Evolutionary conservation across 2,888 invertebrate species (phyloP).

Genomic region (Volucella bombylans): DNA sequence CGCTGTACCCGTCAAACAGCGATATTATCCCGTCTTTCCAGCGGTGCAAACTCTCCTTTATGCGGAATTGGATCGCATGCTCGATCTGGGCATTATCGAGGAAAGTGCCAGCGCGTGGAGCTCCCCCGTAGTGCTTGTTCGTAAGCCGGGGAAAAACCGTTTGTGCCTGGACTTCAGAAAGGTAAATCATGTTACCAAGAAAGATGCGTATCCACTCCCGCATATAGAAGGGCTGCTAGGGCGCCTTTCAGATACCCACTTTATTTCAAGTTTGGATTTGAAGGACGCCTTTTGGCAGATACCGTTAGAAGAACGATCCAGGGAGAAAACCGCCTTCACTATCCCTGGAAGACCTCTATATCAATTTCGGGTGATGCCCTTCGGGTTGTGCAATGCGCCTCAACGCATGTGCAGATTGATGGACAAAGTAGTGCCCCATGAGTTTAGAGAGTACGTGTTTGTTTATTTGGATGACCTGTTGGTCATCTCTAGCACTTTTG

Average conservation of each 20-base stretch:
- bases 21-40: conserved; percentile 63
- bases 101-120: conserved; percentile 76
- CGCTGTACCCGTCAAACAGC: too few relatives aligned
- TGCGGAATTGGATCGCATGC: too few relatives aligned
- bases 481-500: conserved; percentile 34
- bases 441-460: too few relatives aligned
- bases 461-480: conserved; percentile 57
- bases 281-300: conserved; percentile 53
- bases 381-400: too few relatives aligned
- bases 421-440: too few relatives aligned
- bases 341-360: too few relatives aligned
- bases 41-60: conserved; percentile 49
- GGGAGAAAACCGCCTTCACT: too few relatives aligned
- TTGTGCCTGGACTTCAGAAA: conserved; percentile 77
- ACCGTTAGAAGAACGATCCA: background rate
- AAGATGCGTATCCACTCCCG: conserved; percentile 15
- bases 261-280: conserved; percentile 49
- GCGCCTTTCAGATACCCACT: conserved; percentile 40
- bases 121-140: conserved; percentile 76
- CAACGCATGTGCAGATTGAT: too few relatives aligned
- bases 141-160: conserved; percentile 74
- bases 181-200: conserved; percentile 75
- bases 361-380: too few relatives aligned
- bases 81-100: too few relatives aligned
- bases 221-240: conserved; percentile 65